Conservation (phyloP, 2,888 invertebrate species). For the Melanotus villosus region DNA sequence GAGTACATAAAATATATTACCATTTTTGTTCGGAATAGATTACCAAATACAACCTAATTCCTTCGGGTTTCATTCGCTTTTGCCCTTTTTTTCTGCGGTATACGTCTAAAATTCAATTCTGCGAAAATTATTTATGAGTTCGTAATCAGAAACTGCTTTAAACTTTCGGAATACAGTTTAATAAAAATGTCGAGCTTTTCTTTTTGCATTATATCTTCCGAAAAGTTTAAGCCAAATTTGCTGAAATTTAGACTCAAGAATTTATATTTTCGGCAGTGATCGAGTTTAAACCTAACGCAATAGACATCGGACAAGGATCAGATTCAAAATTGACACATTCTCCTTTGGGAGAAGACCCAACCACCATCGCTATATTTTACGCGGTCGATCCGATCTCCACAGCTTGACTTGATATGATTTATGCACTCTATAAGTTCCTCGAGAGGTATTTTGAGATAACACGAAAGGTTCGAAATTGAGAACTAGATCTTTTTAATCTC, state of each 20-base stretch:
- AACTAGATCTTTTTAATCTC: conserved; percentile 22
- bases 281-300: conserved; percentile 33
- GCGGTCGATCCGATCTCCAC: conserved; percentile 43
- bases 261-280: conserved; percentile 4
- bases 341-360: conserved; percentile 41
- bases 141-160: too few species aligned
- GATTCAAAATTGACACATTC: conserved; percentile 43
- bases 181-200: too few species aligned
- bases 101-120: too few species aligned
- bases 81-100: too few species aligned
- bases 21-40: conserved; percentile 22
- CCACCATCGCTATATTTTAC: conserved; percentile 43
- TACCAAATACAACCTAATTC: conserved; percentile 16
- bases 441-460: conserved; percentile 42
- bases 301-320: conserved; percentile 35
- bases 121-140: too few species aligned
- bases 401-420: conserved; percentile 46
- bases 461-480: conserved; percentile 18
- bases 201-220: too few species aligned
- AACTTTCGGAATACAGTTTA: too few species aligned
- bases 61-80: not conserved
- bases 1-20: conserved; percentile 30
- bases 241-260: not conserved
- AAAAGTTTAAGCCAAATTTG: not conserved
- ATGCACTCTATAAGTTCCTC: conserved; percentile 41